Evolutionary conservation across 2,797 vertebrate species (phyloP).

Genomic region (Amblyraja radiata): DNA sequence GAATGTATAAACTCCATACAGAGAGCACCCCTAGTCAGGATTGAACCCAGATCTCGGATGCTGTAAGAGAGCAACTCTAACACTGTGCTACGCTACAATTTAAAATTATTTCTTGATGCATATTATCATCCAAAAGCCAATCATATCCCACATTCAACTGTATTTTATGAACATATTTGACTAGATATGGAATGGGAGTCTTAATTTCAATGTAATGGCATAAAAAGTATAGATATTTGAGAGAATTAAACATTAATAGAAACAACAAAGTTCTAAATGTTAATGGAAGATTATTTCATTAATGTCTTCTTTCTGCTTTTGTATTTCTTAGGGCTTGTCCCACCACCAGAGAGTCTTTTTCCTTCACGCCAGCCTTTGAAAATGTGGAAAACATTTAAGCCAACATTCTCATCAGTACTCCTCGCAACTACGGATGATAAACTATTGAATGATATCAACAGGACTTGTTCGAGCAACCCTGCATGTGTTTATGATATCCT

Average conservation of each 20-base stretch:
- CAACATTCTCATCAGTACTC: constrained; percentile 47
- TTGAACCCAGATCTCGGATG: too few species aligned
- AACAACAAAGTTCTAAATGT: not conserved
- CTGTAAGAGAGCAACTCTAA: too few species aligned
- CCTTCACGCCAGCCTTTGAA: constrained; percentile 46
- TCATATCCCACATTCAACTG: not conserved
- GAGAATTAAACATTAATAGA: not conserved
- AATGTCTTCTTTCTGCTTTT: not conserved
- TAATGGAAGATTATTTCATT: constrained; percentile 18
- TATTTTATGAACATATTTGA: not conserved
- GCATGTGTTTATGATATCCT: constrained; percentile 63
- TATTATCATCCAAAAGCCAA: not conserved
- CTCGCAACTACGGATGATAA: constrained; percentile 49
- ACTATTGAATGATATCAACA: constrained; percentile 46
- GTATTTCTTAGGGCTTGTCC: constrained; percentile 60
- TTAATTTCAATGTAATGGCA: not conserved
- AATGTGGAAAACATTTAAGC: constrained; percentile 45
- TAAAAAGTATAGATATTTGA: not conserved
- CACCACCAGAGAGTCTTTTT: constrained; percentile 66
- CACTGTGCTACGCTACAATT: too few species aligned
- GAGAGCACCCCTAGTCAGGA: too few species aligned
- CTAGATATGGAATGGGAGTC: not conserved
- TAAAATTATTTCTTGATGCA: not conserved
- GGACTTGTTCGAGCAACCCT: constrained; percentile 51
- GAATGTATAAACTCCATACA: too few species aligned